These are phyloP conservation scores for Patella depressa DNA, from an alignment of 2,888 invertebrate genomes.

Conservation along the genomic window DNA sequence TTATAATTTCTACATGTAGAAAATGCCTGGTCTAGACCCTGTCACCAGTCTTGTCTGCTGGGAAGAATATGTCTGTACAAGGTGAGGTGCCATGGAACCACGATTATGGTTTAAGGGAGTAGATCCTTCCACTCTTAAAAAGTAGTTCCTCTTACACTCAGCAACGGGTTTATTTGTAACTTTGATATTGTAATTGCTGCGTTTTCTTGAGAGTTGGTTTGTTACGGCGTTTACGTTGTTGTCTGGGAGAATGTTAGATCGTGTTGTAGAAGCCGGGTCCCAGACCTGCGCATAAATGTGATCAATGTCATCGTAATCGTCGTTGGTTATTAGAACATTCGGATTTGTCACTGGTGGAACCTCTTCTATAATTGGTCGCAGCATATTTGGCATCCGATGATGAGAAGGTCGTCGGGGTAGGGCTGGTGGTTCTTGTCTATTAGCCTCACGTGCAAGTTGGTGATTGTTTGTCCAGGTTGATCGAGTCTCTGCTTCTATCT, in stretches of 20 bases:
- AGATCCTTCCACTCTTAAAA: neutral
- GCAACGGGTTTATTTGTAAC: neutral
- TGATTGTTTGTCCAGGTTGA: no score
- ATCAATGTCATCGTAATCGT: slow-evolving; percentile 1
- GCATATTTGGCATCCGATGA: no score
- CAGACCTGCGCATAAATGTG: slow-evolving; percentile 1
- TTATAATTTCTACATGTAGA: neutral
- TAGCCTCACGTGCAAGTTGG: no score
- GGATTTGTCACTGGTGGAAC: no score
- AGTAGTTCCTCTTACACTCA: neutral
- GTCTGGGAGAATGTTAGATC: neutral
- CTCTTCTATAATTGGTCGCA: no score
- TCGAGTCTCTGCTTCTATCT: no score
- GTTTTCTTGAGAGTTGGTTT: neutral
- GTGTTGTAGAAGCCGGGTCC: neutral
- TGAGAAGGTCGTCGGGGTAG: no score
- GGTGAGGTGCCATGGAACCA: neutral
- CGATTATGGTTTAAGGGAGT: neutral
- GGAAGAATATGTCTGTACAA: neutral
- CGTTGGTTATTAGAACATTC: neutral
- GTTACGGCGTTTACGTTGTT: neutral
- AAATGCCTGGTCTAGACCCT: neutral
- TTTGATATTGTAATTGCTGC: neutral
- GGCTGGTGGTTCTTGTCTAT: no score
- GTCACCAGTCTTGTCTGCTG: slow-evolving; percentile 1